Base-by-base conservation (phyloP, 2,888 invertebrate genomes). In the Dascillus cervinus region DNA sequence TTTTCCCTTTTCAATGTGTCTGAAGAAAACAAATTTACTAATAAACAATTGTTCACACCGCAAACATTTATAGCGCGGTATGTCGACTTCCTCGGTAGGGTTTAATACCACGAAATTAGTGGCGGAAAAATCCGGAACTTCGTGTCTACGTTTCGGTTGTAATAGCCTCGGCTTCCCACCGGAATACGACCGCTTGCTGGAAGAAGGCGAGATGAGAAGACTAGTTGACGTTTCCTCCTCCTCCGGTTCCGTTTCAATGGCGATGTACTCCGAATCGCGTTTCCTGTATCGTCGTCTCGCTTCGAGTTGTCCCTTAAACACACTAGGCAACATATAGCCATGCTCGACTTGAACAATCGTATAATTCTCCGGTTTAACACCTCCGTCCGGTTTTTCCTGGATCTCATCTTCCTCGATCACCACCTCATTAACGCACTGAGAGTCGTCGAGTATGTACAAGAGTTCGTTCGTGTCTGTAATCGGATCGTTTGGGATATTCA, bases 1-100 rank as follows among this genome's bases (percentile, higher is more conserved):
- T 44, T 64, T 63, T 3, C 64, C 64, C 33, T 64, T 64, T 31
- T 64, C 64, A 3, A 64, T 59, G 36, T 64, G 64, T 11, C 63
- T 46, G 39, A 56, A 61, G 43, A 64, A 64, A 3, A 53, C 59
- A 32, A 62, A 60, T 41, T 62, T 63, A 38, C 53, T 64, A 20
- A 64, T 64, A 39, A 64, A 64, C 24, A 64, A 39, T 30, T 64
- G 64, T 37, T 64, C 63, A 42, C 64, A 64, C 4, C 63, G 49
- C 32, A 60, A 39, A 41, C 64, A 64, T 39, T 62, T 63, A 35
- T 52, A 64, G 41, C 62, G 63, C 1, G 50, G 44, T 5, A 57
- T 47, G 14, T 61, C 60, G 2, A 64, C 48, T n/a, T 62, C 62
- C 2, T 55, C 55, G 26, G 53, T 62, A 0, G 63, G 55, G 24